phyloP scores from a whole-genome alignment of 2,797 vertebrate species.

The Apodemus agrarius region DNA sequence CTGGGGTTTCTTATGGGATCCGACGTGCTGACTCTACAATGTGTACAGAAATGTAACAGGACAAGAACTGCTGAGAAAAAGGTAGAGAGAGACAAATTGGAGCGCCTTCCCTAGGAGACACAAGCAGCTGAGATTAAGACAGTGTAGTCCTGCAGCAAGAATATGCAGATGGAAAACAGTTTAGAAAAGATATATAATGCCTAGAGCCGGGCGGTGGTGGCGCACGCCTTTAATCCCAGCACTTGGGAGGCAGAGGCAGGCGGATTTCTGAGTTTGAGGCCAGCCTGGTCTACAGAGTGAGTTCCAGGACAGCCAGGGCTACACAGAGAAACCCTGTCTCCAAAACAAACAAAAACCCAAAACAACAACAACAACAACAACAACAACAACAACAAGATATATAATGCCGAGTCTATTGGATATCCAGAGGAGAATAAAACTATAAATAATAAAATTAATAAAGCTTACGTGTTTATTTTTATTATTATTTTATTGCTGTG shows the following conservation, averaged over 20 bases:
- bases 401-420: background rate
- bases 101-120: too few relatives aligned
- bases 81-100: background rate
- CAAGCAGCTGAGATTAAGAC: too few relatives aligned
- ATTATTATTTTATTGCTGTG: background rate
- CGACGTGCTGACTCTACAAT: background rate
- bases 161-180: background rate
- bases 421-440: background rate
- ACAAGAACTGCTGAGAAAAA: background rate
- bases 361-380: too few relatives aligned
- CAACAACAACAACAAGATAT: background rate
- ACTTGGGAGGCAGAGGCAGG: too few relatives aligned
- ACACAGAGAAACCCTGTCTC: too few relatives aligned
- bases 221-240: too few relatives aligned
- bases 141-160: background rate
- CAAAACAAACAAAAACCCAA: too few relatives aligned
- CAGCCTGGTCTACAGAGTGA: too few relatives aligned
- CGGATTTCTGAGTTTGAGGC: too few relatives aligned
- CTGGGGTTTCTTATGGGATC: background rate
- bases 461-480: background rate
- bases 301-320: too few relatives aligned
- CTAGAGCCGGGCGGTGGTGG: too few relatives aligned
- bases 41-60: background rate
- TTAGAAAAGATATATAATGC: background rate
- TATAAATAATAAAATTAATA: background rate